These are phyloP conservation scores for Neodiprion virginianus DNA, from an alignment of 1,140 invertebrate species.

Conservation along the genomic window DNA sequence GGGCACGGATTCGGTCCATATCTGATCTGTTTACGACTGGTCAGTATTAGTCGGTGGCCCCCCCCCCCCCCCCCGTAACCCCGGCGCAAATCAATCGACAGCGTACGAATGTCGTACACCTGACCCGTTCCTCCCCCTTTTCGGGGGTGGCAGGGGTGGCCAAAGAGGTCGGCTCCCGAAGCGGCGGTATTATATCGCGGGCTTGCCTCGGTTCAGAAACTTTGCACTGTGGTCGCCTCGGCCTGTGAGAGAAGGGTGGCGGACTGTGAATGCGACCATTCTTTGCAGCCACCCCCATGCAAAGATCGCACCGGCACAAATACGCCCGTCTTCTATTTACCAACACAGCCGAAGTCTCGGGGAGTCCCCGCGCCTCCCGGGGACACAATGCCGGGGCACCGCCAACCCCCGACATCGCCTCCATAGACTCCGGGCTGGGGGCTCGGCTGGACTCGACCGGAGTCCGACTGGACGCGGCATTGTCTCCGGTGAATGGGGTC, in stretches of 20 bases:
- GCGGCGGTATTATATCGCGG: constrained; percentile 53
- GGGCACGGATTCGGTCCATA: constrained; percentile 59
- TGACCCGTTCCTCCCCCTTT: not conserved
- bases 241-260: constrained; percentile 34
- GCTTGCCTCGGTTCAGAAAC: constrained; percentile 56
- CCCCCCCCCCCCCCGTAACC: not conserved
- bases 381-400: constrained; percentile 21
- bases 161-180: not conserved
- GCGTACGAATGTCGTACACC: constrained; percentile 25
- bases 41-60: constrained; percentile 47
- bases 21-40: constrained; percentile 62
- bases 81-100: constrained; percentile 60
- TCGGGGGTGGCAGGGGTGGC: not conserved
- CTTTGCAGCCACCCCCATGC: constrained; percentile 46
- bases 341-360: constrained; percentile 41
- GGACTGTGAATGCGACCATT: constrained; percentile 52
- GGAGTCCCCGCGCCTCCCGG: constrained; percentile 43
- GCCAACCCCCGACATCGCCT: constrained; percentile 36
- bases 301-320: constrained; percentile 45
- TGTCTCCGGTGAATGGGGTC: constrained; percentile 60
- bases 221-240: constrained; percentile 48
- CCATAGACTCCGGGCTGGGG: constrained; percentile 40
- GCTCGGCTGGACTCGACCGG: not conserved
- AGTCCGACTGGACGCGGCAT: constrained; percentile 51
- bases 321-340: constrained; percentile 40